Evolutionary conservation across 2,113 vertebrate genomes (phyloP), one percentile per base, ranked within the genome.

Genomic region (Eolophus roseicapilla): DNA sequence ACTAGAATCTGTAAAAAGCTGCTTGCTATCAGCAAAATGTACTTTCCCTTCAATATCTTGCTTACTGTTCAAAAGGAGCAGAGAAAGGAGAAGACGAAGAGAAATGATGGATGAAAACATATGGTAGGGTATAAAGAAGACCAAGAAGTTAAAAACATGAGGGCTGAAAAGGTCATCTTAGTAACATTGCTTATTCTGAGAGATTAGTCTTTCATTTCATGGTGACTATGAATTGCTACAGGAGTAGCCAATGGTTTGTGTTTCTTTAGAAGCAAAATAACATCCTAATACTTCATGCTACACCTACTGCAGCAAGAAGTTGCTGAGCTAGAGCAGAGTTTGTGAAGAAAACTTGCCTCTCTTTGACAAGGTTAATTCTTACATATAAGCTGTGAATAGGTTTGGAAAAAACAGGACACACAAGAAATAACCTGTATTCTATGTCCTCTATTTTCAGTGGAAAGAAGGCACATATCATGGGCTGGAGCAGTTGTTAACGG

Each of bases 201-300:
- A 59, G 5, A 64, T 64, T 5, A 25, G 13, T 37, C n/a, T 49
- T 76, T 64, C 3, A 2, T 88, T 91, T 64, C 0, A 2, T 31
- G 21, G 33, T 1, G 1, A 7, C 35, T 59, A 6, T 31, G 35
- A 78, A 21, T 24, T 39, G 8, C 11, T 19, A 31, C 11, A 31
- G 8, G 13, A 60, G 5, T 3, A 3, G 15, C 16, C 44, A 73
- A 17, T 49, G 12, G 13, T 35, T 12, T 20, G 12, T 53, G 5
- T n/a, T 71, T 84, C 59, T 74, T 78, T 63, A 57, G 10, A 73
- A 77, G 23, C 4, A 71, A 91, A 77, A 57, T 10, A 8, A 13
- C 0, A 0, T 39, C 23, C 6, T 76, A 0, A 5, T 47, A 41
- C 64, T 62, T 50, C 43, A 17, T 24, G 35, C 25, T 5, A 2